Percentiles rank a stretch among this genome's conserved stretches.
phyloP scores from a whole-genome alignment of 2,888 invertebrate species.

The Adela reaumurella region DNA sequence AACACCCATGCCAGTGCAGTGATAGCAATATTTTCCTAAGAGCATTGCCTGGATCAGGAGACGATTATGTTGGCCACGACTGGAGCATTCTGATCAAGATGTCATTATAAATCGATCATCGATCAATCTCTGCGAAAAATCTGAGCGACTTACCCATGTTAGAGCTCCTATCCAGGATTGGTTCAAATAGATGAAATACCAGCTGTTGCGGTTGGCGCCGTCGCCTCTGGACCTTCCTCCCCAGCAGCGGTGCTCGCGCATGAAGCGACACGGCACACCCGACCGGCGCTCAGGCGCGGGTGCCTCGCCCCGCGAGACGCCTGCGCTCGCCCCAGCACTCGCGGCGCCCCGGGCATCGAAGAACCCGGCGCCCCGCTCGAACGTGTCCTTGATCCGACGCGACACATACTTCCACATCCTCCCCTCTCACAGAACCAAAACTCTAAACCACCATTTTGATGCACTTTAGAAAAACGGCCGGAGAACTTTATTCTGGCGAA shows the following conservation, averaged over 20 bases:
- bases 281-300: constrained; percentile 14
- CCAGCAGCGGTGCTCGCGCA: background rate
- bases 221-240: constrained; percentile 15
- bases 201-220: constrained; percentile 34
- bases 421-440: background rate
- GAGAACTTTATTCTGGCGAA: background rate
- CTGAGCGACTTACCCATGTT: constrained; percentile 38
- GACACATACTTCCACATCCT: constrained; percentile 57
- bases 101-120: background rate
- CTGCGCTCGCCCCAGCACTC: constrained; percentile 18
- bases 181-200: constrained; percentile 41
- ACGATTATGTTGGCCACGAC: no score
- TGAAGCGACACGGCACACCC: background rate
- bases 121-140: constrained; percentile 3
- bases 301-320: constrained; percentile 18
- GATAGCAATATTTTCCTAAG: no score
- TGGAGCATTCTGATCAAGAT: no score
- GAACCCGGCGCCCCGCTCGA: constrained; percentile 45
- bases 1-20: no score
- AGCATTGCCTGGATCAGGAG: no score
- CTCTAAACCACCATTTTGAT: background rate
- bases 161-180: constrained; percentile 49
- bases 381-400: constrained; percentile 44
- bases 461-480: no score
- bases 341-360: constrained; percentile 45